phyloP scores from a whole-genome alignment of 1,140 invertebrate genomes.

The Cydia splendana region DNA sequence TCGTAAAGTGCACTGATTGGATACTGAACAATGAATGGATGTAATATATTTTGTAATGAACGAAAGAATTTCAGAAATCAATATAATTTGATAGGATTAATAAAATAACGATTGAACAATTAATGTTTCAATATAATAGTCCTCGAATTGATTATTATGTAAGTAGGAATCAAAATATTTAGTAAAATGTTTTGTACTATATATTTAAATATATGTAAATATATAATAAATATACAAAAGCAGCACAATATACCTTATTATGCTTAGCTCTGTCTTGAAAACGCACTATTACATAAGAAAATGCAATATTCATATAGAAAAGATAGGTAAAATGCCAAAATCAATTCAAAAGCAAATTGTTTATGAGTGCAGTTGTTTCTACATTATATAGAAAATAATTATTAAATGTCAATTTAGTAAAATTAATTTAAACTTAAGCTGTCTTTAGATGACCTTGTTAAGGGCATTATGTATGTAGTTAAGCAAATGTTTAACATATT shows the following conservation, averaged over 20 bases:
- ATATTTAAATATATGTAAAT: constrained; percentile 54
- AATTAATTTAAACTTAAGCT: constrained; percentile 21
- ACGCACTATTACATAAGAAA: constrained; percentile 45
- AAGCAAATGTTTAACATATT: constrained; percentile 34
- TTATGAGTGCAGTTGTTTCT: constrained; percentile 10
- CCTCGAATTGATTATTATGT: constrained; percentile 53
- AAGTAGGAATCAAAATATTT: constrained; percentile 62
- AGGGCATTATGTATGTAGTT: constrained; percentile 29
- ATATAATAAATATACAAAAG: constrained; percentile 44
- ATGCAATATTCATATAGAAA: constrained; percentile 51
- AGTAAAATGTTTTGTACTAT: constrained; percentile 69
- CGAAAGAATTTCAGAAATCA: neutral
- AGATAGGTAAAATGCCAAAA: constrained; percentile 60
- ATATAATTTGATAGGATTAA: constrained; percentile 12
- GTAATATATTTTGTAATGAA: neutral
- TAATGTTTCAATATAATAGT: constrained; percentile 49
- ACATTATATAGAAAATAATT: constrained; percentile 20
- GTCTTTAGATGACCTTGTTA: constrained; percentile 1
- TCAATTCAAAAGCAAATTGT: constrained; percentile 38
- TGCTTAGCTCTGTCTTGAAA: constrained; percentile 53
- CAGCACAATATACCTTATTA: constrained; percentile 59
- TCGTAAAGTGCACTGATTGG: constrained; percentile 33
- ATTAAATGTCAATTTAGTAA: constrained; percentile 33
- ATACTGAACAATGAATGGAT: constrained; percentile 13
- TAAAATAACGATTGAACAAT: constrained; percentile 44